Evolutionary conservation across 2,797 vertebrate genomes (phyloP).

Genomic region (Muraenolepis orangiensis): DNA sequence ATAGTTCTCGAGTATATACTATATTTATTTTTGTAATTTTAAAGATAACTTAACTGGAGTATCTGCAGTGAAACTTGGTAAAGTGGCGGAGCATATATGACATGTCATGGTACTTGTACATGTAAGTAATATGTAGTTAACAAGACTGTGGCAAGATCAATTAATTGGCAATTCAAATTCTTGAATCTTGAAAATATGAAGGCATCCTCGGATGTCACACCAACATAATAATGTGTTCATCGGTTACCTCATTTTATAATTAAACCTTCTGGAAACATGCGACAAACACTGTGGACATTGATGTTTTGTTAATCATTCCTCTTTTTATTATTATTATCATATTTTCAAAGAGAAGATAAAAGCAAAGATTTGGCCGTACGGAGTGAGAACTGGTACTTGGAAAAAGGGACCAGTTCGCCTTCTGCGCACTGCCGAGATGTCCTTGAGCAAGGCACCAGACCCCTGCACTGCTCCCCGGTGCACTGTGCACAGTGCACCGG

Average conservation of each 20-base stretch:
- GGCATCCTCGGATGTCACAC: background rate
- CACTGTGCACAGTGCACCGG: no score
- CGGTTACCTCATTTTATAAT: background rate
- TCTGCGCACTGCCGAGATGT: no score
- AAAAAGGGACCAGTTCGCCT: no score
- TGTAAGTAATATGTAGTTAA: background rate
- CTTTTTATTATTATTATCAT: background rate
- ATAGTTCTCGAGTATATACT: background rate
- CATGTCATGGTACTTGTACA: background rate
- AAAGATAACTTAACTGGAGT: background rate
- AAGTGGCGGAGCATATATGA: background rate
- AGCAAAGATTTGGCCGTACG: background rate
- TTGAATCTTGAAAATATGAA: no score
- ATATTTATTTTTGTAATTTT: constrained; percentile 19
- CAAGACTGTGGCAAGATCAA: background rate
- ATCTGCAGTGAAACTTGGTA: background rate
- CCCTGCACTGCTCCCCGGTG: no score
- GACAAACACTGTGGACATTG: background rate
- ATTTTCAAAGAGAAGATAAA: background rate
- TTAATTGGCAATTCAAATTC: background rate
- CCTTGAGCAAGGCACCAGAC: no score
- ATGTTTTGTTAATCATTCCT: background rate
- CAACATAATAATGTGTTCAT: background rate
- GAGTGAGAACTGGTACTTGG: no score
- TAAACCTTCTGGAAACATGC: background rate